These are phyloP conservation scores for Rhea americana DNA, from an alignment of 2,113 vertebrate genomes.

Conservation along the genomic window DNA sequence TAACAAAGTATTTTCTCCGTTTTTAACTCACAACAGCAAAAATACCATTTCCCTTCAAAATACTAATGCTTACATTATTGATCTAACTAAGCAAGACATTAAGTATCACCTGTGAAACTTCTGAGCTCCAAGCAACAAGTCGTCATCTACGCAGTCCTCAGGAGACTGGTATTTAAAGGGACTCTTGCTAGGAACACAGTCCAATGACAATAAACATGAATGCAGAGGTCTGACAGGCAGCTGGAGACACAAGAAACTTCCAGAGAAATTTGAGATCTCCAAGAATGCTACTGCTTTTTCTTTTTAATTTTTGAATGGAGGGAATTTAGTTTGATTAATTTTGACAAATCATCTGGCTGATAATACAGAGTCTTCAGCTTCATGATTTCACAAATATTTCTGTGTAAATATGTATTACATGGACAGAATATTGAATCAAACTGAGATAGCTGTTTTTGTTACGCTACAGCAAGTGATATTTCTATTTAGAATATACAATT, in stretches of 20 bases:
- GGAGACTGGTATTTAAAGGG: not conserved
- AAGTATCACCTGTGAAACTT: not conserved
- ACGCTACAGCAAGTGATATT: not conserved
- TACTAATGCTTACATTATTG: not conserved
- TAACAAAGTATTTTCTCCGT: not conserved
- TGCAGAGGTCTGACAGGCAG: constrained; percentile 3
- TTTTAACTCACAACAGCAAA: not conserved
- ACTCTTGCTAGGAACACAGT: not conserved
- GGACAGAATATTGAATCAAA: not conserved
- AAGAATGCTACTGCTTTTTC: not conserved
- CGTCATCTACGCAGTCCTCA: not conserved
- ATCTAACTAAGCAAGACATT: not conserved
- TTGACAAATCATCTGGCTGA: not conserved
- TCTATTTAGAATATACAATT: not conserved
- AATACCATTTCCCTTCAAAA: not conserved
- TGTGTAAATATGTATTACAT: not conserved
- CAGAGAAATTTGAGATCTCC: not conserved
- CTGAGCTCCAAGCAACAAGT: not conserved
- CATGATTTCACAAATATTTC: not conserved
- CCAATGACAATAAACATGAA: not conserved
- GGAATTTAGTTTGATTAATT: not conserved
- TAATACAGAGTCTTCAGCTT: not conserved
- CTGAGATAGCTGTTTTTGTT: not conserved
- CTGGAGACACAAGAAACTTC: not conserved
- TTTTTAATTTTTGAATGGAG: not conserved